These are phyloP conservation scores for Calyptomena viridis DNA, from an alignment of 2,113 vertebrate species.

Conservation along the genomic window DNA sequence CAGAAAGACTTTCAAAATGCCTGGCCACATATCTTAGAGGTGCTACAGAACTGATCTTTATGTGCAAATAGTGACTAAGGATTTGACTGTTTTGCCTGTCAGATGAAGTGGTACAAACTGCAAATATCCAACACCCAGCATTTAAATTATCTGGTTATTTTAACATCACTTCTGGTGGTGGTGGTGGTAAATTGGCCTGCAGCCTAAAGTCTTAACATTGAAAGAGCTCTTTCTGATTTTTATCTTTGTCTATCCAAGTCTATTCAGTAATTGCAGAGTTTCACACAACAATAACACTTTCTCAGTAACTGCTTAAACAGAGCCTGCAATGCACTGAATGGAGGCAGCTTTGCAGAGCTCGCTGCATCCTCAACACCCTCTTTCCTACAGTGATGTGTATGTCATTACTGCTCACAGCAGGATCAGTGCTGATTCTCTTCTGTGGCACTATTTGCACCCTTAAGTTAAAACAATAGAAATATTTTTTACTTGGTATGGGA, in stretches of 20 bases:
- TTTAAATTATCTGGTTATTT: neutral
- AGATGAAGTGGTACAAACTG: neutral
- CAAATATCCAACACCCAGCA: neutral
- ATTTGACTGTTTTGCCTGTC: neutral
- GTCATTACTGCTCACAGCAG: neutral
- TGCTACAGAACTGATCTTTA: neutral
- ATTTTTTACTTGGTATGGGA: neutral
- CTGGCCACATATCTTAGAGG: neutral
- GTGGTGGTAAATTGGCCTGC: neutral
- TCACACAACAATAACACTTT: neutral
- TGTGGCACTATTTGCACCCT: neutral
- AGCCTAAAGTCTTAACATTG: neutral
- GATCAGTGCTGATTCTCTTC: neutral
- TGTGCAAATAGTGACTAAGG: neutral
- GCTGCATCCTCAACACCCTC: too few species aligned
- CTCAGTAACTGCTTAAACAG: neutral
- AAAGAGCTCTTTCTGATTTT: neutral
- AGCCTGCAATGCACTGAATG: neutral
- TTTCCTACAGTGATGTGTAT: neutral
- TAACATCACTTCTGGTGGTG: neutral
- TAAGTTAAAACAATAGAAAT: neutral
- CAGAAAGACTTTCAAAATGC: neutral
- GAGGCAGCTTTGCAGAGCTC: neutral
- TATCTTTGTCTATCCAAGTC: neutral
- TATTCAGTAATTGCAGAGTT: neutral